Evolutionary conservation across 2,113 vertebrate species (phyloP).

Genomic region (Python bivittatus): DNA sequence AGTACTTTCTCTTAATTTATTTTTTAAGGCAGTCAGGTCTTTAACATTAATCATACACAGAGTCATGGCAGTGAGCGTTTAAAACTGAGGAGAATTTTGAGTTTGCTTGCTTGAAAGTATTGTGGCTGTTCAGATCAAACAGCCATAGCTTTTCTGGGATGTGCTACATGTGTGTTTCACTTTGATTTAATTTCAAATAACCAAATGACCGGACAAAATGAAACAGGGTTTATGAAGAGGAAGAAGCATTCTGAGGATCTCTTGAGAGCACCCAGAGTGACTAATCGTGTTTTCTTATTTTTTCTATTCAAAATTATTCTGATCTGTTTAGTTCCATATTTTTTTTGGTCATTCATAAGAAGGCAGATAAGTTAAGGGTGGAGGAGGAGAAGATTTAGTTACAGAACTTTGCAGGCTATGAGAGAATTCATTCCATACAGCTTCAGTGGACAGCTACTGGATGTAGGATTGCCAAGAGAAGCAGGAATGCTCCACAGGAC

Average conservation of each 20-base stretch:
- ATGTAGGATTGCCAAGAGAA: conserved; percentile 76
- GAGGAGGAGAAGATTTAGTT: conserved; percentile 11
- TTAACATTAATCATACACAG: conserved; percentile 16
- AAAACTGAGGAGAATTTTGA: conserved; percentile 30
- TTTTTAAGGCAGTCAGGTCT: conserved; percentile 37
- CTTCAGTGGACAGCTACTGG: conserved; percentile 73
- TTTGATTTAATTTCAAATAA: conserved; percentile 32
- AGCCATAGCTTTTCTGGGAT: background rate
- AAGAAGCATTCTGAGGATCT: conserved; percentile 33
- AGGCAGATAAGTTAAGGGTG: conserved; percentile 57
- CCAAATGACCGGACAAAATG: conserved; percentile 29
- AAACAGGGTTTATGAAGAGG: conserved; percentile 36
- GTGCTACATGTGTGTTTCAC: conserved; percentile 26
- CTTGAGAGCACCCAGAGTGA: conserved; percentile 1
- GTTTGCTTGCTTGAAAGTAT: conserved; percentile 18
- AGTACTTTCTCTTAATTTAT: background rate
- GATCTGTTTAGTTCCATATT: conserved; percentile 45
- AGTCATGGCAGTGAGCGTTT: conserved; percentile 23
- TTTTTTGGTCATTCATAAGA: conserved; percentile 37
- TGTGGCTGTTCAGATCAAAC: conserved; percentile 9
- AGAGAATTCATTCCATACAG: conserved; percentile 77
- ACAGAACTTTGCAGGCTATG: conserved; percentile 78
- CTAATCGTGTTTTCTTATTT: conserved; percentile 20
- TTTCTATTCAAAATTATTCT: conserved; percentile 38
- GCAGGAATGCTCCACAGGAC: conserved; percentile 91